phyloP scores from a whole-genome alignment of 2,113 vertebrate species.

The Pteropus alecto region DNA sequence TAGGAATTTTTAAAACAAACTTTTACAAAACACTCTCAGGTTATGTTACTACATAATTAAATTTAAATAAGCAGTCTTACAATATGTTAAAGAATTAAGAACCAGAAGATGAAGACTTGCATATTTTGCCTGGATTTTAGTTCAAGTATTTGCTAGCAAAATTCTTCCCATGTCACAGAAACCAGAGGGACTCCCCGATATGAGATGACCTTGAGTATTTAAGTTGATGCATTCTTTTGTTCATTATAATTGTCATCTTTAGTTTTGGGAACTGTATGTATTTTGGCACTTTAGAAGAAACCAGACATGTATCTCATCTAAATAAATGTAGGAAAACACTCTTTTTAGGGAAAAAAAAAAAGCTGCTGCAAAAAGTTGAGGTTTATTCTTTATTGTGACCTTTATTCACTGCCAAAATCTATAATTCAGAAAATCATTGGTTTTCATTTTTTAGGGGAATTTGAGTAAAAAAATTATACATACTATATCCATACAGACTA shows the following conservation, averaged over 20 bases:
- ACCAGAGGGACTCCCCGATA: not conserved
- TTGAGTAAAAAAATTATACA: not conserved
- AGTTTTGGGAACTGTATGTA: not conserved
- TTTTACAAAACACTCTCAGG: not conserved
- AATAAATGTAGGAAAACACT: conserved; percentile 21
- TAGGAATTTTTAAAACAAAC: not conserved
- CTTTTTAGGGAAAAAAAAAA: conserved; percentile 69
- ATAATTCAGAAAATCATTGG: not conserved
- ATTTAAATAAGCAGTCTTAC: not conserved
- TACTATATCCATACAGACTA: not conserved
- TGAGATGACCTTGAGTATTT: not conserved
- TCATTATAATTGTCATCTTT: not conserved
- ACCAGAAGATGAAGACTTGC: not conserved
- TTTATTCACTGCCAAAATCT: conserved; percentile 30
- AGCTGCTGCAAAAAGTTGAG: not conserved
- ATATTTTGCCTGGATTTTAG: not conserved
- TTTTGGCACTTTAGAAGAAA: conserved; percentile 15
- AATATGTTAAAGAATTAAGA: not conserved
- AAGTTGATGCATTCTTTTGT: not conserved
- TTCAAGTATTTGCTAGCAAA: not conserved
- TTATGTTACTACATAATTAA: not conserved
- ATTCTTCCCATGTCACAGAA: not conserved
- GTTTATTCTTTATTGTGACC: not conserved
- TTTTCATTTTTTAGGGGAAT: conserved; percentile 28
- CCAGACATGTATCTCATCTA: not conserved